A percentile compares a stretch with the other conserved stretches of the same genome.
Evolutionary conservation across 1,140 invertebrate species (phyloP).

Genomic region (Melanaphis sacchari): DNA sequence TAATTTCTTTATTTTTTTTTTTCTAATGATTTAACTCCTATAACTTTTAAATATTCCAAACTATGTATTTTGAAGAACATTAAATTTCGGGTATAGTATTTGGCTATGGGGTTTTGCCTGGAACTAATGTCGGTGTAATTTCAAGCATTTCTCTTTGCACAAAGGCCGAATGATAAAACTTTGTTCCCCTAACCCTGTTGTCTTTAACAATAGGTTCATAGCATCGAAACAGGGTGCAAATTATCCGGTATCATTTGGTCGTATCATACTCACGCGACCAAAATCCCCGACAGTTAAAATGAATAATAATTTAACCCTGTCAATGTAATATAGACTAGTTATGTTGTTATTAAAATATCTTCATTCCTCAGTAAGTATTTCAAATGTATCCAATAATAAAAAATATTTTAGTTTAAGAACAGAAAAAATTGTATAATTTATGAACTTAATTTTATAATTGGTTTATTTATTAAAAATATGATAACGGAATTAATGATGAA

Average conservation of each 20-base stretch:
- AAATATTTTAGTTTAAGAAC: background rate
- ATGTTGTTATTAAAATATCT: background rate
- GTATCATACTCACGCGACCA: background rate
- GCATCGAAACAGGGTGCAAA: background rate
- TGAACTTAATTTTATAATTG: background rate
- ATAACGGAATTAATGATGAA: no score
- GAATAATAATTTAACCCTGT: background rate
- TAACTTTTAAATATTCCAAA: slow-evolving; percentile 13
- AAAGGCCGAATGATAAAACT: slow-evolving; percentile 29
- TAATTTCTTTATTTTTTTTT: background rate
- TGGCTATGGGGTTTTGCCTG: background rate
- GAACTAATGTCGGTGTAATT: slow-evolving; percentile 11
- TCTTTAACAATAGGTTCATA: background rate
- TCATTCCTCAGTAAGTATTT: background rate
- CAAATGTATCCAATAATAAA: background rate
- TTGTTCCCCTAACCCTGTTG: background rate
- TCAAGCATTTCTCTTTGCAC: slow-evolving; percentile 28
- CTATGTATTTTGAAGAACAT: background rate
- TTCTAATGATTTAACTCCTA: background rate
- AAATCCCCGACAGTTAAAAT: background rate
- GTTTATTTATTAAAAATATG: background rate
- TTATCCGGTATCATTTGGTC: slow-evolving; percentile 20
- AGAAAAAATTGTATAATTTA: background rate
- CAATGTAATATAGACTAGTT: background rate
- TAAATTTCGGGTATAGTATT: slow-evolving; percentile 16